Base-by-base conservation (phyloP, 2,113 vertebrate species). In the Limanda limanda region DNA sequence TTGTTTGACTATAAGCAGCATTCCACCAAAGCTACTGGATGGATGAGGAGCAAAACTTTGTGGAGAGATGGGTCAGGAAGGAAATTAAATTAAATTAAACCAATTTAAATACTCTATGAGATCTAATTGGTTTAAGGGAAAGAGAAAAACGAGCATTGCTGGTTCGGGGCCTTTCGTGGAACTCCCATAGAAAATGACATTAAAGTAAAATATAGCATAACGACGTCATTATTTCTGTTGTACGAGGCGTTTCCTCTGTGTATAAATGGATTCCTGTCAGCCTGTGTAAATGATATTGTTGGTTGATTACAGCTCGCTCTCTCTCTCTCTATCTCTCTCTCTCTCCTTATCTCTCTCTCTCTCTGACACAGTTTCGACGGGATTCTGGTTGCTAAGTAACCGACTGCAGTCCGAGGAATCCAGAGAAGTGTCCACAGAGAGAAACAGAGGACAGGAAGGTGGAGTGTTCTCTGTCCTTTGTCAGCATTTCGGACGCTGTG, bases 381-480 rank as follows among this genome's bases (percentile, higher is more conserved):
- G 83, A 85, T 79, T 86, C 63, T 42, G 87, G 92, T 93, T 93
- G 91, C 92, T 86, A 77, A 70, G 92, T 89, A 92, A 93, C 91
- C 87, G 21, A 68, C 81, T 60, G 68, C 85, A 88, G 90, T 89
- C 89, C 68, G 35, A 80, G 88, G 85, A 91, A 90, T 90, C 81
- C 79, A 68, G 85, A 73, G 74, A 83, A 85, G 4, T 18, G 85
- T 80, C 77, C 67, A 2, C 69, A 9, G 86, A 86, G 80, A 79
- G 66, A 76, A 17, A 2, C 40, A 42, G 24, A 60, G 78, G 79
- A 89, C 73, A 78, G 74, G 76, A 79, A 89, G 79, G 67, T 71
- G 57, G 69, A 66, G 75, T 62, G 60, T 81, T 86, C 78, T 58
- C 57, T 80, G 78, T 88, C 74, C 73, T 86, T 85, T 78, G 69